phyloP scores from a whole-genome alignment of 2,797 vertebrate species.

The Danio jaintianensis region DNA sequence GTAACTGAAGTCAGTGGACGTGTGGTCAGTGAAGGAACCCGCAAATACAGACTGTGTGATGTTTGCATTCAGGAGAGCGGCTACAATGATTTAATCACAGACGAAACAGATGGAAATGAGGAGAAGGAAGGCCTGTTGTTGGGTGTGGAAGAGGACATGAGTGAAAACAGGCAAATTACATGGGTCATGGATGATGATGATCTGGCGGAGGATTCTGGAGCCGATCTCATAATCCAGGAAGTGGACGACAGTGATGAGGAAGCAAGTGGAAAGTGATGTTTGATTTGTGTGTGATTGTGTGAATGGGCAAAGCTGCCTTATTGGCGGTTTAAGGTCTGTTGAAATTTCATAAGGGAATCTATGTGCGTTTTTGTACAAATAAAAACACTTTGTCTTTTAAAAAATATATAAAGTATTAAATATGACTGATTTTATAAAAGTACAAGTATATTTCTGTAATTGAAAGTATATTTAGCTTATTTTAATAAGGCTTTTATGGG shows the following conservation, averaged over 20 bases:
- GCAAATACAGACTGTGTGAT: conserved; percentile 92
- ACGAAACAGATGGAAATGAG: conserved; percentile 66
- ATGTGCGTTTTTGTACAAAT: conserved; percentile 33
- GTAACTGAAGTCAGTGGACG: conserved; percentile 92
- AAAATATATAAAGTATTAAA: conserved; percentile 61
- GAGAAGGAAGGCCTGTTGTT: conserved; percentile 83
- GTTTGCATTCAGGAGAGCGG: conserved; percentile 91
- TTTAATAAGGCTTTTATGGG: conserved; percentile 30
- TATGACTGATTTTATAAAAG: conserved; percentile 39
- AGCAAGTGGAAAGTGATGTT: conserved; percentile 72
- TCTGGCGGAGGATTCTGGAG: conserved; percentile 91
- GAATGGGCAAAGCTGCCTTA: not conserved
- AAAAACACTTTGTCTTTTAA: not conserved
- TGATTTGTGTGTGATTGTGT: conserved; percentile 1
- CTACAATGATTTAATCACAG: conserved; percentile 86
- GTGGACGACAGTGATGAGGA: conserved; percentile 96
- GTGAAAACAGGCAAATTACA: conserved; percentile 86
- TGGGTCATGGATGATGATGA: conserved; percentile 85
- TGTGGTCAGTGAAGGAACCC: conserved; percentile 92
- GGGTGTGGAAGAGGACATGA: conserved; percentile 85
- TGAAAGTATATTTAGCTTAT: conserved; percentile 48
- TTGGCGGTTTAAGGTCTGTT: conserved; percentile 4
- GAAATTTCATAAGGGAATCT: not conserved
- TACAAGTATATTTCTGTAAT: conserved; percentile 46
- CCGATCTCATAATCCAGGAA: conserved; percentile 93